phyloP scores from a whole-genome alignment of 2,797 vertebrate species.

The Tenualosa ilisha region DNA sequence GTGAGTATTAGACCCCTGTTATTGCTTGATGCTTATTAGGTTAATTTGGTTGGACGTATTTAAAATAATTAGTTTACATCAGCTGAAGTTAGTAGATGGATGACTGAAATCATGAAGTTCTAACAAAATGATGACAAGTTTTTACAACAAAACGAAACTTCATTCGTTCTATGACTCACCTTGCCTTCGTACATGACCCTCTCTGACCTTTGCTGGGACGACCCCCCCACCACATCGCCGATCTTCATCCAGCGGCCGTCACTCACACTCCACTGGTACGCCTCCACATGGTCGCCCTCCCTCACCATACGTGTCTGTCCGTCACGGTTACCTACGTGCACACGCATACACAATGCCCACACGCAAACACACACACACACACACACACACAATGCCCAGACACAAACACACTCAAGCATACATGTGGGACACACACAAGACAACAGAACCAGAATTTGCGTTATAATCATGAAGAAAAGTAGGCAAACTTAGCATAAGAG shows the following conservation, averaged over 20 bases:
- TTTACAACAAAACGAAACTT: too few relatives aligned
- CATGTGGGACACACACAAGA: background rate
- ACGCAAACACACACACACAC: background rate
- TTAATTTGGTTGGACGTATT: too few relatives aligned
- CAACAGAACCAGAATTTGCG: too few relatives aligned
- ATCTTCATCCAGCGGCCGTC: slow-evolving; percentile 95
- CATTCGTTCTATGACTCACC: slow-evolving; percentile 67
- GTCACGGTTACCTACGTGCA: slow-evolving; percentile 85
- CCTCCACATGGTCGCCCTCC: slow-evolving; percentile 88
- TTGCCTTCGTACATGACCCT: slow-evolving; percentile 94
- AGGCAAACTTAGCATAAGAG: too few relatives aligned
- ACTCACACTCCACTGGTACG: slow-evolving; percentile 91
- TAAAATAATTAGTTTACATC: too few relatives aligned
- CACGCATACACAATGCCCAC: background rate
- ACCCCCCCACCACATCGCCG: slow-evolving; percentile 94
- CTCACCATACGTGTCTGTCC: slow-evolving; percentile 95
- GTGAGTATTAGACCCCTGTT: too few relatives aligned
- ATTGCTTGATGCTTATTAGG: too few relatives aligned
- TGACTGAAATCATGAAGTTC: too few relatives aligned
- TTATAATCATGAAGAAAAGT: too few relatives aligned
- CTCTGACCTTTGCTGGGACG: slow-evolving; percentile 89
- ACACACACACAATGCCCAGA: background rate
- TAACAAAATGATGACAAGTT: too few relatives aligned
- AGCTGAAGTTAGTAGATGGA: too few relatives aligned
- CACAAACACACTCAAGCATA: background rate